Conservation (phyloP, 2,888 invertebrate genomes). For the Ectemnius continuus region DNA sequence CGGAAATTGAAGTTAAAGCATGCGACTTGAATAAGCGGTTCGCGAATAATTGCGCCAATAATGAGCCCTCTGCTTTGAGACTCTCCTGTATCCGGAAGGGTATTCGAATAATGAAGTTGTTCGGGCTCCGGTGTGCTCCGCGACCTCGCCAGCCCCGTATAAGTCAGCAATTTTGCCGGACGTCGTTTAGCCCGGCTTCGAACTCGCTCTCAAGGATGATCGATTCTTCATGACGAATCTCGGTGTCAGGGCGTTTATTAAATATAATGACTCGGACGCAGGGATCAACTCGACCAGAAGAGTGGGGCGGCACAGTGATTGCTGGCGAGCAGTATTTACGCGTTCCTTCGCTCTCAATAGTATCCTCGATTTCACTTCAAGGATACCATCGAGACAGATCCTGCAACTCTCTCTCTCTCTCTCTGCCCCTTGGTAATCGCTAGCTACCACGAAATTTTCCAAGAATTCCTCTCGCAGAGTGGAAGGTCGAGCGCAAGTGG, state of each 20-base stretch:
- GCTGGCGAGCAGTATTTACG: slow-evolving; percentile 11
- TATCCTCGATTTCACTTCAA: slow-evolving; percentile 38
- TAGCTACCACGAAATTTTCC: slow-evolving; percentile 31
- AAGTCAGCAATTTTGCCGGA: slow-evolving; percentile 43
- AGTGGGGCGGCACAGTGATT: slow-evolving; percentile 20
- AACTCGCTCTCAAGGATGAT: slow-evolving; percentile 20
- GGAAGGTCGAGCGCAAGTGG: slow-evolving; percentile 35
- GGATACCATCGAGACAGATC: slow-evolving; percentile 38
- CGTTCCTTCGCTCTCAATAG: not conserved
- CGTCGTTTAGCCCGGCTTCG: slow-evolving; percentile 47
- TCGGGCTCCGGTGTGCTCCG: not conserved
- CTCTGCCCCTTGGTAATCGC: not conserved
- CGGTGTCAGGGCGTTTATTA: slow-evolving; percentile 71
- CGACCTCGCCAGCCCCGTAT: slow-evolving; percentile 3
- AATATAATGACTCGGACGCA: slow-evolving; percentile 73
- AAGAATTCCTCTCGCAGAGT: slow-evolving; percentile 28
- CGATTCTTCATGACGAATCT: slow-evolving; percentile 27
- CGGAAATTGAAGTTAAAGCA: no score
- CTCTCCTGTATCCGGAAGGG: no score
- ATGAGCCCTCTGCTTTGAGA: no score
- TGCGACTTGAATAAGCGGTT: no score
- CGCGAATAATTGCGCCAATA: no score
- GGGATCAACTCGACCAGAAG: slow-evolving; percentile 24
- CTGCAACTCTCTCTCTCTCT: slow-evolving; percentile 11
- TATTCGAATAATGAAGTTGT: slow-evolving; percentile 9